These are phyloP conservation scores for Nycticryphes semicollaris DNA, from an alignment of 2,113 vertebrate genomes.

Conservation along the genomic window DNA sequence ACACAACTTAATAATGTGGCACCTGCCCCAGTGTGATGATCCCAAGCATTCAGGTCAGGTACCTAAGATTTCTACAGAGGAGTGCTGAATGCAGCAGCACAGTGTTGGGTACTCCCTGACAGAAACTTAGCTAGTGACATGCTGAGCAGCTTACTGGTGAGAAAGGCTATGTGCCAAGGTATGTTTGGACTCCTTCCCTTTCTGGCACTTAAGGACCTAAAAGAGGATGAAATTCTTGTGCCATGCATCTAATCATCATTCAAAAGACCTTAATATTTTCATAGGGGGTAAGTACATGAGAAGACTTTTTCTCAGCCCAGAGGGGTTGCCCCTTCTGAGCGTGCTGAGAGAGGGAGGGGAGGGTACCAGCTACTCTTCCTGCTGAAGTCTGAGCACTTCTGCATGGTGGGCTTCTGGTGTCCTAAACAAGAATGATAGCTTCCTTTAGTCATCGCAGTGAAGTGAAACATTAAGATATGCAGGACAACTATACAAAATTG, in stretches of 20 bases:
- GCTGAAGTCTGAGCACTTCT: neutral
- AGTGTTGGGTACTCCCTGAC: neutral
- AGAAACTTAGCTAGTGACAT: neutral
- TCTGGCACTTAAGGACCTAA: neutral
- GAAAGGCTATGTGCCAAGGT: neutral
- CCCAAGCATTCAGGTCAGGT: neutral
- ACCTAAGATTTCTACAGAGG: neutral
- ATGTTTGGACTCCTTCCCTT: neutral
- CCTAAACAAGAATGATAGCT: neutral
- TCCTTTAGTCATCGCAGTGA: neutral
- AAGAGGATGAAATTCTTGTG: neutral
- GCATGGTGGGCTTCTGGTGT: neutral
- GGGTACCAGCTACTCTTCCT: neutral
- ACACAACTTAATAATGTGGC: neutral
- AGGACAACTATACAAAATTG: neutral
- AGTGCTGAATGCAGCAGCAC: fast-evolving
- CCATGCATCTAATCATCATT: neutral
- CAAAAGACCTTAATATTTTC: neutral
- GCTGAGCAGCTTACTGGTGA: neutral
- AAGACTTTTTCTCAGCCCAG: neutral
- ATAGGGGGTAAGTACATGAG: too few relatives aligned
- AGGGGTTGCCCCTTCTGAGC: fast-evolving
- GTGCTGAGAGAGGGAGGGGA: neutral
- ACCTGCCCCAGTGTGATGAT: neutral
- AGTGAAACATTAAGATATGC: neutral